A percentile compares a stretch with the other conserved stretches of the same genome.
Evolutionary conservation across 37 sponge, comb jelly and placozoan species (phyloP).

Genomic region (Diacarnus erythraeanus): DNA sequence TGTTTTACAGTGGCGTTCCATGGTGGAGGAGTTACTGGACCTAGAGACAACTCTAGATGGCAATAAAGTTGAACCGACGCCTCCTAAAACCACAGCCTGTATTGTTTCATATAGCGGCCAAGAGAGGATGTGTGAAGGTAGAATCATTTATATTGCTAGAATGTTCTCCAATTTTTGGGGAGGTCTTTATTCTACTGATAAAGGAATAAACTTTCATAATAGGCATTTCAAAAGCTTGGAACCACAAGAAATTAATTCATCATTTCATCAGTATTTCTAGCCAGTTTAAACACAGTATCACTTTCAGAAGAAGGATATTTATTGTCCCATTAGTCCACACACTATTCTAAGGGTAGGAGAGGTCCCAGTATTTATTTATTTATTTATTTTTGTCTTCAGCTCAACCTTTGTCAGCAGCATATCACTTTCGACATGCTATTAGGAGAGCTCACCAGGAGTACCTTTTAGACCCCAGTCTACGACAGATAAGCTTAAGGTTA

Average conservation of each 20-base stretch:
- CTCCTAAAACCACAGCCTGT: background rate
- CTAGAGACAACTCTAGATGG: conserved; percentile 19
- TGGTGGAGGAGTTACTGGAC: conserved; percentile 17
- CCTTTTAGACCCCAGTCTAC: conserved; percentile 45
- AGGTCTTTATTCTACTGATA: too few relatives aligned
- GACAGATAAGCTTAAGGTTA: conserved; percentile 54
- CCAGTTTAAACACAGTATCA: too few relatives aligned
- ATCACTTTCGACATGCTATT: conserved; percentile 67
- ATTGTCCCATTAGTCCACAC: too few relatives aligned
- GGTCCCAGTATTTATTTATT: too few relatives aligned
- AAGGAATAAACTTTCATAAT: too few relatives aligned
- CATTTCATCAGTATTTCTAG: too few relatives aligned
- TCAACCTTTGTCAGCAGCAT: conserved; percentile 19
- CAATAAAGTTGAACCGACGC: background rate
- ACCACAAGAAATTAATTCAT: too few relatives aligned
- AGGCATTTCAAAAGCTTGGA: too few relatives aligned
- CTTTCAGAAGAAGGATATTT: too few relatives aligned
- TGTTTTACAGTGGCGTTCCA: conserved; percentile 26
- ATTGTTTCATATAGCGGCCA: conserved; percentile 15
- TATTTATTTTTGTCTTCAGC: background rate
- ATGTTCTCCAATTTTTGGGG: too few relatives aligned
- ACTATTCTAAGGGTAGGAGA: too few relatives aligned
- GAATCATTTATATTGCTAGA: background rate
- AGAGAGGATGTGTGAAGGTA: conserved; percentile 58
- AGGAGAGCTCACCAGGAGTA: conserved; percentile 63